Percentiles rank a stretch among this genome's conserved stretches.
Evolutionary conservation across 2,888 invertebrate species (phyloP).

Genomic region (Danaus chrysippus): DNA sequence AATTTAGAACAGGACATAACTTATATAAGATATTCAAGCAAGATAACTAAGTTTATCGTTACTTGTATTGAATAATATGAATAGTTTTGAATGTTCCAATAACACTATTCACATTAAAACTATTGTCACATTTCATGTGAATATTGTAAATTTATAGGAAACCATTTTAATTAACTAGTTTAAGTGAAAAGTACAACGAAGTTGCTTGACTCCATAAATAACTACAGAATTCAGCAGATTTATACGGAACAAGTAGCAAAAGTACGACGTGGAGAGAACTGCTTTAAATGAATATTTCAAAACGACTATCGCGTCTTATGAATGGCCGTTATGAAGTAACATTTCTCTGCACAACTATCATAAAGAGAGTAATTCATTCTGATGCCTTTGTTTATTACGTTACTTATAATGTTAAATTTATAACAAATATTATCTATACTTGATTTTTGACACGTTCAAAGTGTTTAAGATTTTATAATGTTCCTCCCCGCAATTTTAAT

Average conservation of each 20-base stretch:
- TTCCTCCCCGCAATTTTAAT: neutral
- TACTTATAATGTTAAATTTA: no score
- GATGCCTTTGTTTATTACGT: neutral
- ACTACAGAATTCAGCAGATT: no score
- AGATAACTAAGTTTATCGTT: no score
- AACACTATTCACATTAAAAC: no score
- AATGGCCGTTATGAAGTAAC: slow-evolving; percentile 4
- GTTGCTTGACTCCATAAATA: neutral
- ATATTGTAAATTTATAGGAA: neutral
- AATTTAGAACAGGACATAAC: no score
- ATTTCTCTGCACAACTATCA: neutral
- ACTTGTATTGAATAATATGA: no score
- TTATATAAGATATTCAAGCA: no score
- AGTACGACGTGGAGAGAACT: slow-evolving; percentile 20
- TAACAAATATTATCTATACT: no score
- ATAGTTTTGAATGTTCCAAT: no score
- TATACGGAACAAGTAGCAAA: slow-evolving; percentile 15
- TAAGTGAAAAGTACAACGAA: neutral
- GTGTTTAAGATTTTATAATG: no score
- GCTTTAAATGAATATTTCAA: slow-evolving; percentile 28
- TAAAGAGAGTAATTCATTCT: neutral
- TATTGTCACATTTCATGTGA: no score
- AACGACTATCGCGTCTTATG: slow-evolving; percentile 24
- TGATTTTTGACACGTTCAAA: no score
- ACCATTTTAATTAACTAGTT: neutral